phyloP scores from a whole-genome alignment of 2,113 vertebrate species.

The Macquaria ambigua region DNA sequence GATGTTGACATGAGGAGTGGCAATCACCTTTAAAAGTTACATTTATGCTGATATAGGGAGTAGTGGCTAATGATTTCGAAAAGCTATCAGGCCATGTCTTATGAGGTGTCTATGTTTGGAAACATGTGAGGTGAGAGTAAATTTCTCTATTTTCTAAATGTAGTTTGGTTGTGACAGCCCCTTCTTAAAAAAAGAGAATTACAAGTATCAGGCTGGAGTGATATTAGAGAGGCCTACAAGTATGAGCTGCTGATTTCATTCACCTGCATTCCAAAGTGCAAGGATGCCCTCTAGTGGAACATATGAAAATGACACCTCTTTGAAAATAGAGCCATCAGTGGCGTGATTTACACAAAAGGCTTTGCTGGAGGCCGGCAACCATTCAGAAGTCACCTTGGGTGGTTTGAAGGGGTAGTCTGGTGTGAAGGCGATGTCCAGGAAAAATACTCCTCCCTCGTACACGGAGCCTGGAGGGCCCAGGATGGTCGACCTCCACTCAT shows the following conservation, averaged over 20 bases:
- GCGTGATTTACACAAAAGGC: too few species aligned
- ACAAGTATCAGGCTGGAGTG: neutral
- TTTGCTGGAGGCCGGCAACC: neutral
- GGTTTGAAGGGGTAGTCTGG: conserved; percentile 99
- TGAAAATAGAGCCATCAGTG: neutral
- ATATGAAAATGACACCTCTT: neutral
- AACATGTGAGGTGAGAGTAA: neutral
- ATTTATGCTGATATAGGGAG: neutral
- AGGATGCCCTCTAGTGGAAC: conserved; percentile 54
- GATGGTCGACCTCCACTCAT: conserved; percentile 98
- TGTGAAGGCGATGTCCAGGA: conserved; percentile 98
- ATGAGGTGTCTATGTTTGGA: neutral
- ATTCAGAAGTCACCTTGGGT: conserved; percentile 89
- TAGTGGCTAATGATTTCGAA: neutral
- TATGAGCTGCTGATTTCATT: neutral
- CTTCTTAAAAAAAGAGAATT: neutral
- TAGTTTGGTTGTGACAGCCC: neutral
- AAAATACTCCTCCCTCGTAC: conserved; percentile 97
- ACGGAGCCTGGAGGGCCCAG: conserved; percentile 96
- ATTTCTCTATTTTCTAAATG: neutral
- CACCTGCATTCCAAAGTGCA: neutral
- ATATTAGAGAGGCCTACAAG: neutral
- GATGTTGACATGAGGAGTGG: neutral
- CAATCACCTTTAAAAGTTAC: neutral
- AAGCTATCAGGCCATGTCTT: neutral